Evolutionary conservation across 2,113 vertebrate species (phyloP).

Genomic region (Lanius collurio): DNA sequence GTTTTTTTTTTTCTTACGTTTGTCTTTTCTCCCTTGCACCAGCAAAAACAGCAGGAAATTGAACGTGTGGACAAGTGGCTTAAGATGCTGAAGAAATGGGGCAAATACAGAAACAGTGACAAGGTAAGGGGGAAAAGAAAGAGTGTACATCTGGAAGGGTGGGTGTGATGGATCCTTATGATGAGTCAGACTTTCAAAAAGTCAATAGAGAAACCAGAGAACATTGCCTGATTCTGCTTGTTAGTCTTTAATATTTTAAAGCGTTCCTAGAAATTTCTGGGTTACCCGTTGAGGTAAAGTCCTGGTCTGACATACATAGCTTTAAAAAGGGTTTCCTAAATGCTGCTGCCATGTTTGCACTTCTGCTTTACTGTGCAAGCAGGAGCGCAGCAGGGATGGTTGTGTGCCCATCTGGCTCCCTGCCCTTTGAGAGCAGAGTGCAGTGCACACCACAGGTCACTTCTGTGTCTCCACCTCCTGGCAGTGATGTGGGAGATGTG

Average conservation of each 20-base stretch:
- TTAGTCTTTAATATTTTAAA: neutral
- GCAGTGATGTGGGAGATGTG: neutral
- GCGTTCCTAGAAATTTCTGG: neutral
- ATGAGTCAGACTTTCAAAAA: neutral
- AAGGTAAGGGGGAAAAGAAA: slow-evolving; percentile 74
- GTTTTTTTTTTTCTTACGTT: neutral
- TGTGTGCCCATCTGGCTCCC: neutral
- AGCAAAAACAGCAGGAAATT: slow-evolving; percentile 88
- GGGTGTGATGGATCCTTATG: neutral
- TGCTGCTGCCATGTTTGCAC: neutral
- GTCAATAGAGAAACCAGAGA: neutral
- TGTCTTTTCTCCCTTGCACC: neutral
- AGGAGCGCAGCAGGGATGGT: neutral
- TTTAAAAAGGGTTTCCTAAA: neutral
- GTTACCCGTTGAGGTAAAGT: accelerated
- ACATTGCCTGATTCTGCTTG: neutral
- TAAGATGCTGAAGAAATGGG: slow-evolving; percentile 93
- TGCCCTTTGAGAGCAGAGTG: neutral
- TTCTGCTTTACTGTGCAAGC: neutral
- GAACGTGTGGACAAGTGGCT: slow-evolving; percentile 91
- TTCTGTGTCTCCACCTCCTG: neutral
- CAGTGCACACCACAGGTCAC: accelerated
- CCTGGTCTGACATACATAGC: neutral
- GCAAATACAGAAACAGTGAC: slow-evolving; percentile 88
- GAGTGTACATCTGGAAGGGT: accelerated